A percentile compares a stretch with the other conserved stretches of the same genome.
Evolutionary conservation across 2,888 invertebrate species (phyloP).

Genomic region (Allophyes oxyacanthae): DNA sequence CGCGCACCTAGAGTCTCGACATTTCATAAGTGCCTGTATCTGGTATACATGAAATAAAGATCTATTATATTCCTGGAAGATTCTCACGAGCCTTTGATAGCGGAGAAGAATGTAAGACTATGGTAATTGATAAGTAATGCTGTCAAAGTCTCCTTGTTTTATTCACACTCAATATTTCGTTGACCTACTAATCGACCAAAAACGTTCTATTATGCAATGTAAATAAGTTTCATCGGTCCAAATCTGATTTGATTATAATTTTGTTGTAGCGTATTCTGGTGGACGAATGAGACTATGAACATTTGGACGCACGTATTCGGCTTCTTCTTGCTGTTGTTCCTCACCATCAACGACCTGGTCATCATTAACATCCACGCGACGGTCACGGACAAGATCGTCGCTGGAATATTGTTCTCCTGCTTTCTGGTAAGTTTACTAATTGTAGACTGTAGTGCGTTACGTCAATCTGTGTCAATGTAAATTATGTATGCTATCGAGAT

Average conservation of each 20-base stretch:
- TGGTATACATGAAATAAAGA: no score
- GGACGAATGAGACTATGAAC: conserved; percentile 99
- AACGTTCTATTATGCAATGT: conserved; percentile 30
- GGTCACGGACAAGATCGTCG: conserved; percentile 94
- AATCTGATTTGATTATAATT: conserved; percentile 33
- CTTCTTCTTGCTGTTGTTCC: conserved; percentile 94
- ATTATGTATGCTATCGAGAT: no score
- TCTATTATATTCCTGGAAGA: no score
- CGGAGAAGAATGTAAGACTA: no score
- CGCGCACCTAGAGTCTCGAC: no score
- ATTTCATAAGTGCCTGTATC: no score
- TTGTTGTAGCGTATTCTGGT: conserved; percentile 95
- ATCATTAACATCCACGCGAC: conserved; percentile 94
- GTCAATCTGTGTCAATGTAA: background rate
- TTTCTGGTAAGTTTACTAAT: conserved; percentile 92
- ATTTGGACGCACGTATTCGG: conserved; percentile 99
- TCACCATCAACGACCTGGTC: conserved; percentile 95
- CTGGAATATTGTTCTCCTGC: conserved; percentile 94
- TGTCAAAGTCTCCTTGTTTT: background rate
- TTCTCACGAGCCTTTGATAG: no score
- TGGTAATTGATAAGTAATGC: no score
- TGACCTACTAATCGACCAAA: conserved; percentile 33
- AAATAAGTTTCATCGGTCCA: conserved; percentile 32
- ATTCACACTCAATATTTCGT: conserved; percentile 4
- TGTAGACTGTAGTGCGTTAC: conserved; percentile 6